phyloP scores from a whole-genome alignment of 2,888 invertebrate species.

The Julus scandinavius region DNA sequence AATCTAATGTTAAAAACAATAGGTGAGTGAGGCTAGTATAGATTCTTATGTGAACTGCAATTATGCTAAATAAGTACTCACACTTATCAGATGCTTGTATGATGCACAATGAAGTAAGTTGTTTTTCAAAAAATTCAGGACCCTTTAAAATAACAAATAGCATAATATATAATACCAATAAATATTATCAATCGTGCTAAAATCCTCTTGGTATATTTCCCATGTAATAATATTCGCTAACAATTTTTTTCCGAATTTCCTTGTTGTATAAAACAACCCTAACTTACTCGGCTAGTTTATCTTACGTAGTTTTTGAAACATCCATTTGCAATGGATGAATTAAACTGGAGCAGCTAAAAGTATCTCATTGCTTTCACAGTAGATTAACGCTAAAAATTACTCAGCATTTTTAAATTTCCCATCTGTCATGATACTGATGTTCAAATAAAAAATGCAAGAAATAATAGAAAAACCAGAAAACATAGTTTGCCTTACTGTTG shows the following conservation, averaged over 20 bases:
- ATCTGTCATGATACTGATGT: neutral
- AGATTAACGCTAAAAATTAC: neutral
- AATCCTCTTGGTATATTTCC: too few species aligned
- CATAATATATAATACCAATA: too few species aligned
- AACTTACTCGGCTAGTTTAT: neutral
- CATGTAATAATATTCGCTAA: too few species aligned
- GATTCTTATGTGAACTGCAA: too few species aligned
- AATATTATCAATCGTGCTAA: too few species aligned
- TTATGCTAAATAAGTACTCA: neutral
- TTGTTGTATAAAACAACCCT: neutral
- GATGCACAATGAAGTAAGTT: constrained; percentile 45
- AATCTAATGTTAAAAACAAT: too few species aligned
- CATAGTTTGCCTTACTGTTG: neutral
- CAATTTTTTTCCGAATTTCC: neutral
- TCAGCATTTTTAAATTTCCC: neutral
- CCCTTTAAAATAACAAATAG: constrained; percentile 23
- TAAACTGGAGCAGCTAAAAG: neutral
- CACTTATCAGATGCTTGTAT: constrained; percentile 13
- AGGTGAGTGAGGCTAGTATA: too few species aligned
- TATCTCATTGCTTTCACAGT: neutral
- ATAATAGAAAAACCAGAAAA: neutral
- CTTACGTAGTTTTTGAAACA: neutral
- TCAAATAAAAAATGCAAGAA: neutral
- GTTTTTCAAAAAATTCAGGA: constrained; percentile 27
- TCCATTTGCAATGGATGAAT: neutral